These are phyloP conservation scores for Tenthredo livida DNA, from an alignment of 2,888 invertebrate genomes.

Conservation along the genomic window DNA sequence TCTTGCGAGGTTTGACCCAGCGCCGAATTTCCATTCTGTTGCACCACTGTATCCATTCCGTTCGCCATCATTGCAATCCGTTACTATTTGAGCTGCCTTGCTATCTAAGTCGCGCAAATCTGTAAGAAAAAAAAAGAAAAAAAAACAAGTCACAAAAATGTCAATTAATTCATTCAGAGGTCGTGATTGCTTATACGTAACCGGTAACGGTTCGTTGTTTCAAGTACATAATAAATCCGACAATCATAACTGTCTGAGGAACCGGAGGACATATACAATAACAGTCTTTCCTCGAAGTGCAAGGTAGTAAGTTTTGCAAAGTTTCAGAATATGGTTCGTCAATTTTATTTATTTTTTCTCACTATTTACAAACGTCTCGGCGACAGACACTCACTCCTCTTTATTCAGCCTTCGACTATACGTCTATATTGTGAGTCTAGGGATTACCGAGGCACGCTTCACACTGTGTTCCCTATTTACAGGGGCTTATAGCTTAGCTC, in stretches of 20 bases:
- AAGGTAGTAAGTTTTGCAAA: background rate
- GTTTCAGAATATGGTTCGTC: background rate
- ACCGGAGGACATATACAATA: background rate
- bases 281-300: background rate
- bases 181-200: background rate
- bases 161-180: background rate
- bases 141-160: background rate
- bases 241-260: background rate
- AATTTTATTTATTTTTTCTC: background rate
- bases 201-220: background rate
- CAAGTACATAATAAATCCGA: background rate
- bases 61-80: slow-evolving; percentile 87
- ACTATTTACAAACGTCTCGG: background rate
- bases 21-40: slow-evolving; percentile 89
- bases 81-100: slow-evolving; percentile 23
- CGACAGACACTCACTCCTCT: background rate
- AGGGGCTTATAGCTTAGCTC: slow-evolving; percentile 3
- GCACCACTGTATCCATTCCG: slow-evolving; percentile 89
- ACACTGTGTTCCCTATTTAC: slow-evolving; percentile 8
- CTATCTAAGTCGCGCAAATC: slow-evolving; percentile 42
- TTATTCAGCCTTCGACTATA: slow-evolving; percentile 2
- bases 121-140: background rate
- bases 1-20: slow-evolving; percentile 84
- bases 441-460: slow-evolving; percentile 24
- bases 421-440: background rate